phyloP scores from a whole-genome alignment of 2,797 vertebrate genomes.

The Sebastes diploproa region DNA sequence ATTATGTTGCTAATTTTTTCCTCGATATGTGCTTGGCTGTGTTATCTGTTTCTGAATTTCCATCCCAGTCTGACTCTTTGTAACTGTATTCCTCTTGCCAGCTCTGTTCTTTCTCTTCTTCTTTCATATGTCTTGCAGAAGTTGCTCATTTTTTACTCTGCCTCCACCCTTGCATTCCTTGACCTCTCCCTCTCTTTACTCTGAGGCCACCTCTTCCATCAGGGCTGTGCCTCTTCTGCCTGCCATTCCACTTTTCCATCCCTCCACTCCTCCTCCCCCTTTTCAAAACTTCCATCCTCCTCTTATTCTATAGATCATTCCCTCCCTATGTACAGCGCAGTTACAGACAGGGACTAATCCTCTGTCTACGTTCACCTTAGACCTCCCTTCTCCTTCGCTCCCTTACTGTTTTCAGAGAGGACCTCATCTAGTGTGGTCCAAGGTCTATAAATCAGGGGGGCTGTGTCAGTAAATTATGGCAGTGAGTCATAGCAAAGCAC shows the following conservation, averaged over 20 bases:
- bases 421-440: conserved; percentile 59
- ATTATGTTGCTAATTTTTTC: background rate
- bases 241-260: conserved; percentile 49
- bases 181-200: conserved; percentile 56
- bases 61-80: background rate
- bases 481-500: conserved; percentile 51
- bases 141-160: conserved; percentile 36
- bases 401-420: conserved; percentile 34
- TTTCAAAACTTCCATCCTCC: conserved; percentile 42
- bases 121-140: conserved; percentile 35
- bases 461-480: conserved; percentile 49
- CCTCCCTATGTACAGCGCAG: conserved; percentile 38
- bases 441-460: conserved; percentile 51
- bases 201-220: conserved; percentile 56
- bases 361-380: conserved; percentile 47
- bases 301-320: conserved; percentile 65
- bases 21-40: background rate
- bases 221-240: conserved; percentile 44
- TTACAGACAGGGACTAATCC: conserved; percentile 56
- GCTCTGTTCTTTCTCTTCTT: conserved; percentile 37
- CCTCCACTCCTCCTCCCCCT: conserved; percentile 19
- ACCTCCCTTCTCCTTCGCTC: conserved; percentile 28
- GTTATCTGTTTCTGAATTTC: conserved; percentile 18
- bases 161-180: conserved; percentile 60
- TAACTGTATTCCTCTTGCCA: conserved; percentile 8